Conservation (phyloP, 2,888 invertebrate species). For the Toxonevra muliebris region DNA sequence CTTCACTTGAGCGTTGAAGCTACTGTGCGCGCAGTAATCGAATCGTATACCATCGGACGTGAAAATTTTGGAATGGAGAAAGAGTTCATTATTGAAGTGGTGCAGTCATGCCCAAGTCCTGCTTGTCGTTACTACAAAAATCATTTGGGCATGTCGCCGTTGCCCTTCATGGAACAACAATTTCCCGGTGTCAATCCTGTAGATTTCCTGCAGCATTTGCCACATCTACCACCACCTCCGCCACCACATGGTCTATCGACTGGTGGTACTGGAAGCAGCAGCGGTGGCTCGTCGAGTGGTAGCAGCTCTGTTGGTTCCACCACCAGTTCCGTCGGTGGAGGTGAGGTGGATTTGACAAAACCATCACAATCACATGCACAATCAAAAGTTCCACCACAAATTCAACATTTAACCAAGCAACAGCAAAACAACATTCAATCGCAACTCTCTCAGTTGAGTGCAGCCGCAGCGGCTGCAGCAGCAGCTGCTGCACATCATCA, state of each 20-base stretch:
- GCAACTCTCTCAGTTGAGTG: slow-evolving; percentile 57
- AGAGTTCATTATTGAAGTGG: slow-evolving; percentile 87
- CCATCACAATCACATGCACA: slow-evolving; percentile 44
- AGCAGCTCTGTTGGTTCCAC: slow-evolving; percentile 42
- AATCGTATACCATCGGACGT: slow-evolving; percentile 79
- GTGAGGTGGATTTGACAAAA: slow-evolving; percentile 61
- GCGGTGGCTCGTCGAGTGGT: slow-evolving; percentile 24
- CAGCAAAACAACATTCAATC: slow-evolving; percentile 60
- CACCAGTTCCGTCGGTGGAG: slow-evolving; percentile 43
- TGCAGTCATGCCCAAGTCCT: slow-evolving; percentile 88
- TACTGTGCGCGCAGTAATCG: slow-evolving; percentile 85
- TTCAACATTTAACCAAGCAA: slow-evolving; percentile 62
- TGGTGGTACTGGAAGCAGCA: slow-evolving; percentile 15
- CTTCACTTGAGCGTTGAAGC: slow-evolving; percentile 85
- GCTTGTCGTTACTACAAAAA: slow-evolving; percentile 89
- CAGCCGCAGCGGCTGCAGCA: slow-evolving; percentile 48
- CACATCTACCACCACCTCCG: slow-evolving; percentile 56
- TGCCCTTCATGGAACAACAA: slow-evolving; percentile 64
- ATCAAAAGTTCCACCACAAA: slow-evolving; percentile 48
- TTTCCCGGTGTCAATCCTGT: slow-evolving; percentile 68
- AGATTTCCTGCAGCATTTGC: slow-evolving; percentile 76
- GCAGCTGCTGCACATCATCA: slow-evolving; percentile 56
- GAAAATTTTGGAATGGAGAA: slow-evolving; percentile 78
- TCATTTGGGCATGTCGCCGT: slow-evolving; percentile 72
- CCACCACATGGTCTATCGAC: slow-evolving; percentile 39